These are phyloP conservation scores for Pachyrhynchus sulphureomaculatus DNA, from an alignment of 1,140 invertebrate genomes.

Conservation along the genomic window DNA sequence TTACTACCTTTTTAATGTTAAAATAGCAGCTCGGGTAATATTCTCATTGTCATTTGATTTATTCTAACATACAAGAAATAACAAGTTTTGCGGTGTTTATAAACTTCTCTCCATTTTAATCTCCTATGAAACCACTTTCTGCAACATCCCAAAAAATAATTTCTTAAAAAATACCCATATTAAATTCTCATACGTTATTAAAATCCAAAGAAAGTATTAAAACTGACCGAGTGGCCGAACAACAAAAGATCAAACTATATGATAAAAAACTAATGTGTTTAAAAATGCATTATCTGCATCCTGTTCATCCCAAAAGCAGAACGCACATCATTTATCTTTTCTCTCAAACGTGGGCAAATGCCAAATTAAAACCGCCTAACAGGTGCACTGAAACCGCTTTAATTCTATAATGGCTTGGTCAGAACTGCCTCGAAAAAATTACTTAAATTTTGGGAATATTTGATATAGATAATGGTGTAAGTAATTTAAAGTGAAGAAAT, in stretches of 20 bases:
- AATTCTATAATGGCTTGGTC: conserved; percentile 19
- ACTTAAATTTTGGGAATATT: too few relatives aligned
- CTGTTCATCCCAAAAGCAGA: conserved; percentile 22
- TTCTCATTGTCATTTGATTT: too few relatives aligned
- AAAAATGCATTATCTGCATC: conserved; percentile 31
- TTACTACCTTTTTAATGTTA: too few relatives aligned
- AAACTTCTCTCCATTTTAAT: too few relatives aligned
- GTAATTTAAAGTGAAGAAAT: too few relatives aligned
- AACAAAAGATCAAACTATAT: conserved; percentile 9
- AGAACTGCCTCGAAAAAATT: too few relatives aligned
- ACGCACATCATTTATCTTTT: conserved; percentile 26
- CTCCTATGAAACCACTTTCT: too few relatives aligned
- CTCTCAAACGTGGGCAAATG: conserved; percentile 27
- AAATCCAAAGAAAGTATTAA: conserved; percentile 17
- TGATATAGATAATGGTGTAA: too few relatives aligned
- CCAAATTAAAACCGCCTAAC: conserved; percentile 29
- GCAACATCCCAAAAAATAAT: too few relatives aligned
- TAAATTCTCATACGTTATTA: conserved; percentile 12
- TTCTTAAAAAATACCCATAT: conserved; percentile 4
- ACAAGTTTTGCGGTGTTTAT: too few relatives aligned
- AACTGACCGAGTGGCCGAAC: conserved; percentile 16
- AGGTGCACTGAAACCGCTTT: conserved; percentile 23
- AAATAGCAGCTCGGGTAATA: too few relatives aligned
- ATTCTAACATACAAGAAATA: too few relatives aligned
- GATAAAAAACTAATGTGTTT: conserved; percentile 26